phyloP scores from a whole-genome alignment of 2,113 vertebrate species.

The Tylochromis polylepis region DNA sequence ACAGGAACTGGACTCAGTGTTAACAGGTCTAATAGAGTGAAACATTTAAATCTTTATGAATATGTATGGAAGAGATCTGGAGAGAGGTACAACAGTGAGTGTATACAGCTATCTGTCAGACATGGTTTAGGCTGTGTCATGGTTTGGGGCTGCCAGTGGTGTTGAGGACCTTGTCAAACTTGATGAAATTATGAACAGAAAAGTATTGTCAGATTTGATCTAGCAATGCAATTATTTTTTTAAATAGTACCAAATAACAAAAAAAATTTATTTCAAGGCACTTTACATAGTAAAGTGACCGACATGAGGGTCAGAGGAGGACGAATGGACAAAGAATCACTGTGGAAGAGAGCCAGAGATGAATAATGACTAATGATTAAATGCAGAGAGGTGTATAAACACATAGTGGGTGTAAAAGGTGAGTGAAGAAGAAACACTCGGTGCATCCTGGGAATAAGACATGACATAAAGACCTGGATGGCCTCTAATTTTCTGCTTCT shows the following conservation, averaged over 20 bases:
- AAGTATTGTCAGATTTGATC: neutral
- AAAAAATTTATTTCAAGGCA: too few relatives aligned
- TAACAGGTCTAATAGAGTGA: neutral
- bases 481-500: too few relatives aligned
- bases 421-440: too few relatives aligned
- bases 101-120: neutral
- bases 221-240: neutral
- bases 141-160: neutral
- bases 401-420: too few relatives aligned
- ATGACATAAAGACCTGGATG: too few relatives aligned
- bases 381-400: too few relatives aligned
- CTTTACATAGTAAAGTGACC: too few relatives aligned
- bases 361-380: neutral
- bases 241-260: neutral
- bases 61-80: accelerated
- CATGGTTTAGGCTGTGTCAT: accelerated
- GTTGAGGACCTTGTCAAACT: neutral
- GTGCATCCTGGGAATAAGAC: too few relatives aligned
- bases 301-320: neutral
- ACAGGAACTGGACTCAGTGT: neutral
- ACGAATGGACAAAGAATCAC: neutral
- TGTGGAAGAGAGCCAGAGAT: accelerated
- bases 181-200: accelerated
- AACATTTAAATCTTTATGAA: accelerated
- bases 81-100: accelerated